Percentiles rank a stretch among this genome's conserved stretches.
These are phyloP conservation scores for Pipistrellus nathusii DNA, from an alignment of 2,797 vertebrate species.

Conservation along the genomic window DNA sequence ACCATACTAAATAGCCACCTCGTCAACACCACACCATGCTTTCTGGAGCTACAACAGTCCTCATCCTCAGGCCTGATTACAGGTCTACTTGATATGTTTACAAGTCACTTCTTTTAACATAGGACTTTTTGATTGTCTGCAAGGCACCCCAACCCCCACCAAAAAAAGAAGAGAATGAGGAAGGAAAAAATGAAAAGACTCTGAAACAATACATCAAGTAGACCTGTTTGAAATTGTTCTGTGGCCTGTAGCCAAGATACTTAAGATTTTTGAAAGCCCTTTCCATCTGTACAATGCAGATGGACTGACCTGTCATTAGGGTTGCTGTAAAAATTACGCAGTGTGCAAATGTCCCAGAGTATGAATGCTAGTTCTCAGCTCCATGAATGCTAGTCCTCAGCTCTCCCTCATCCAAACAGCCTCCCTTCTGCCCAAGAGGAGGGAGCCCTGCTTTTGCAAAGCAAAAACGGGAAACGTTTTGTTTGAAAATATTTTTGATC, in stretches of 20 bases:
- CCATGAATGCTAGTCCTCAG: neutral
- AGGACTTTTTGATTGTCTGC: neutral
- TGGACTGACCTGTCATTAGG: neutral
- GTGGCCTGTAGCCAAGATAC: neutral
- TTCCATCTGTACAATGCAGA: neutral
- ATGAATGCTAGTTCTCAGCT: neutral
- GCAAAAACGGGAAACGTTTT: neutral
- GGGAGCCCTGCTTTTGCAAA: neutral
- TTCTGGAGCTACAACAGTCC: neutral
- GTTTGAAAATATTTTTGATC: constrained; percentile 7
- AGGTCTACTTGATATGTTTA: neutral
- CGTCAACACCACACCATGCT: neutral
- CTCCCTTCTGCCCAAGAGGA: neutral
- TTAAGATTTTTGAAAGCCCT: constrained; percentile 26
- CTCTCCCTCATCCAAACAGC: neutral
- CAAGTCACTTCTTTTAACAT: neutral
- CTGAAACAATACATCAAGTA: constrained; percentile 13
- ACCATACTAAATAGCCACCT: neutral
- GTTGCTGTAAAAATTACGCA: neutral
- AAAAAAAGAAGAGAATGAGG: neutral
- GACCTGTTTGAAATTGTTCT: neutral
- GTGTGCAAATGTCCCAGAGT: neutral
- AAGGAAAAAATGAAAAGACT: neutral
- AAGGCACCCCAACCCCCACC: neutral
- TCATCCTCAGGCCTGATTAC: neutral